Base-by-base conservation (phyloP, 2,113 vertebrate genomes). In the Gymnocephalus cernua region DNA sequence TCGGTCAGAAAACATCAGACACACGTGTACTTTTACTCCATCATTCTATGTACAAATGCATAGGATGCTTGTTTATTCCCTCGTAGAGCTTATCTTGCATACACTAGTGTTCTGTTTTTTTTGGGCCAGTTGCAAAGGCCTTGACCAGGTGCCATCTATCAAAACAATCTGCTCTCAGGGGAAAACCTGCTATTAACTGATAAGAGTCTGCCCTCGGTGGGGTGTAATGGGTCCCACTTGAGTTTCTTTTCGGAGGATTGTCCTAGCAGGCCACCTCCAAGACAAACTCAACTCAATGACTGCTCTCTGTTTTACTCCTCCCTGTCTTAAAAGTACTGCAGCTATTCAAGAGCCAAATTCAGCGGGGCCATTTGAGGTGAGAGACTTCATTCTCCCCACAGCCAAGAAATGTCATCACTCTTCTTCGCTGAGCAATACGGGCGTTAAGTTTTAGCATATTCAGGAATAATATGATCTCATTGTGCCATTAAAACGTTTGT, bases 151-250 rank as follows among this genome's bases (percentile, higher is more conserved):
- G 91, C 84, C 93, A 93, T 95, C 92, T 91, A 93, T 93, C 91
- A 93, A 94, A 95, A 94, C 94, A 93, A 95, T 93, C 91, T 85
- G 76, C 91, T 91, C 90, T 90, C 89, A 83, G 85, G 91, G 89
- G 91, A 91, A 95, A 95, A 91, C 88, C 93, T 92, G 90, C 92
- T 91, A 94, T 95, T 94, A 95, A 92, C 94, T 95, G 95, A 95
- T 95, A 95, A 95, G 92, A 88, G 57, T 74, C 86, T 81, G 92
- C 79, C 87, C 88, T 89, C 74, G 9, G 66, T 78, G 84, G 86
- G 87, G 86, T 79, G 79, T 94, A 93, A 95, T 94, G 90, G 92
- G 82, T 91, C 93, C 92, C 90, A 89, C 83, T 93, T 91, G 92
- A 95, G 90, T 91, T 91, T 88, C 76, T 86, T 85, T 86, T 85